A percentile compares a stretch with the other conserved stretches of the same genome.
Evolutionary conservation across 2,888 invertebrate genomes (phyloP).

Genomic region (Drosophila demipolita): DNA sequence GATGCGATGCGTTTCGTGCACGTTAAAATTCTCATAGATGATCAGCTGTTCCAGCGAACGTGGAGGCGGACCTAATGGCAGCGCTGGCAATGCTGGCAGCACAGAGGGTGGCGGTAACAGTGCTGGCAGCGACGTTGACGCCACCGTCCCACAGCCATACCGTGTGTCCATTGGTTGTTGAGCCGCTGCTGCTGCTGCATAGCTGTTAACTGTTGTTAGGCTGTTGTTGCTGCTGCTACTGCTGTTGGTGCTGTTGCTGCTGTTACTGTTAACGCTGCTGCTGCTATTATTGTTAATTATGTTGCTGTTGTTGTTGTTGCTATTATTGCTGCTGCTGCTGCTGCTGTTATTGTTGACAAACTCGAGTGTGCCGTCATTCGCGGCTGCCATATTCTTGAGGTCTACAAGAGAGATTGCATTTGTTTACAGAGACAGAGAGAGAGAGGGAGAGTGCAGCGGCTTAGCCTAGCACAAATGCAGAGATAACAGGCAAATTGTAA

Average conservation of each 20-base stretch:
- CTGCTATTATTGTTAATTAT: constrained; percentile 44
- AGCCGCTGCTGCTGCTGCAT: constrained; percentile 20
- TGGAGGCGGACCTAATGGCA: constrained; percentile 72
- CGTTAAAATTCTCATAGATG: constrained; percentile 84
- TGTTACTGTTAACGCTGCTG: constrained; percentile 37
- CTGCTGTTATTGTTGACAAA: constrained; percentile 67
- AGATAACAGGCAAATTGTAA: constrained; percentile 38
- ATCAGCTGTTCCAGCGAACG: constrained; percentile 82
- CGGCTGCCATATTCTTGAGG: constrained; percentile 84
- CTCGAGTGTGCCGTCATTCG: constrained; percentile 83
- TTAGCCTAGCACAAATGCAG: constrained; percentile 71
- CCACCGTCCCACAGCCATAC: constrained; percentile 55
- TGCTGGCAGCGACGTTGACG: constrained; percentile 29
- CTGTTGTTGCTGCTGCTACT: constrained; percentile 38
- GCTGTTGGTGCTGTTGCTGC: constrained; percentile 30
- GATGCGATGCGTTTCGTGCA: constrained; percentile 84
- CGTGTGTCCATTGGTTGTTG: constrained; percentile 58
- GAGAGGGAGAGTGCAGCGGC: constrained; percentile 11
- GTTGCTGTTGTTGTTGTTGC: constrained; percentile 43
- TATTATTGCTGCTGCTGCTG: constrained; percentile 51
- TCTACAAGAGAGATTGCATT: constrained; percentile 75
- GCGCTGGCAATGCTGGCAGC: constrained; percentile 39
- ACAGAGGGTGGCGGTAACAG: constrained; percentile 47
- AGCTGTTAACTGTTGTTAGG: constrained; percentile 39
- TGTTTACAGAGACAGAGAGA: constrained; percentile 25